Conservation (phyloP, 2,888 invertebrate genomes). For the Tinea trinotella region DNA sequence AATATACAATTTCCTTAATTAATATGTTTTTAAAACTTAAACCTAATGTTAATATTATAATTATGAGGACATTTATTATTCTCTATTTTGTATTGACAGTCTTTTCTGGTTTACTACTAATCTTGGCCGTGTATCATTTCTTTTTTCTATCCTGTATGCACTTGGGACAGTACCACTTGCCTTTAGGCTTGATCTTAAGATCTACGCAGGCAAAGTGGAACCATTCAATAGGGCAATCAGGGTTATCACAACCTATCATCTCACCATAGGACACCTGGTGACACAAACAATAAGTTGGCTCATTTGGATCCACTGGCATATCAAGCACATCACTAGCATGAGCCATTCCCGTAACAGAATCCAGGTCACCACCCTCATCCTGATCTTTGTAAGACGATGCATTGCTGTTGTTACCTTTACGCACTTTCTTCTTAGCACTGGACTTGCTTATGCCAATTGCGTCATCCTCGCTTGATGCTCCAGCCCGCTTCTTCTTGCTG, state of each 20-base stretch:
- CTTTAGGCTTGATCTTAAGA: slow-evolving; percentile 92
- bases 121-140: slow-evolving; percentile 73
- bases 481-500: slow-evolving; percentile 68
- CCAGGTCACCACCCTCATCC: slow-evolving; percentile 63
- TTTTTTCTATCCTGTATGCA: slow-evolving; percentile 87
- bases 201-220: slow-evolving; percentile 96
- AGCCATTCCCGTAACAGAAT: slow-evolving; percentile 72
- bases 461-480: slow-evolving; percentile 68
- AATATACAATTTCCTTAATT: background rate
- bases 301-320: slow-evolving; percentile 97
- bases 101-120: slow-evolving; percentile 40
- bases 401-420: slow-evolving; percentile 49
- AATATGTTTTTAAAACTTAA: background rate
- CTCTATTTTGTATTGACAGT: slow-evolving; percentile 38
- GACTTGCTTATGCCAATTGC: slow-evolving; percentile 49
- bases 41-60: slow-evolving; percentile 16
- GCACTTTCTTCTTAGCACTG: slow-evolving; percentile 56
- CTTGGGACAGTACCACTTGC: slow-evolving; percentile 96
- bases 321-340: slow-evolving; percentile 92
- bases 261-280: slow-evolving; percentile 97
- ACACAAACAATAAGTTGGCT: slow-evolving; percentile 98
- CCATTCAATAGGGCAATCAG: slow-evolving; percentile 92
- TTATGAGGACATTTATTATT: background rate
- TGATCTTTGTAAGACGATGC: slow-evolving; percentile 52
- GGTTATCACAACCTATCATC: slow-evolving; percentile 98